Evolutionary conservation across 2,888 invertebrate genomes (phyloP).

Genomic region (Melanostoma mellinum): DNA sequence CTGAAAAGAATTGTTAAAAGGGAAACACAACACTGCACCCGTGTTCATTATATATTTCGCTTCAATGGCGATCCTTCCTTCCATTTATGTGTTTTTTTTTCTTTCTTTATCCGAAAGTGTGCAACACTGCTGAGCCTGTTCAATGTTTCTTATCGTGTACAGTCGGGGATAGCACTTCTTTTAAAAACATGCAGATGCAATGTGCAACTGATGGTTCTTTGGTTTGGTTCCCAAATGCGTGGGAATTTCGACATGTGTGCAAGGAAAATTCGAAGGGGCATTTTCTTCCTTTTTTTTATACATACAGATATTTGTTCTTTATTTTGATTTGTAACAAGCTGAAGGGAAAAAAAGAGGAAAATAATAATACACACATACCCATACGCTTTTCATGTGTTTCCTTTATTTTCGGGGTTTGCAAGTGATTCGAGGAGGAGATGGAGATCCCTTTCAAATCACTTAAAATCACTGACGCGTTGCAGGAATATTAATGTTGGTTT

Average conservation of each 20-base stretch:
- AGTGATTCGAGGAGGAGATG: conserved; percentile 54
- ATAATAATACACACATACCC: conserved; percentile 31
- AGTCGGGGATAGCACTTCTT: conserved; percentile 38
- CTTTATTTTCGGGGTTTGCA: conserved; percentile 59
- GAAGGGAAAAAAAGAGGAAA: conserved; percentile 19
- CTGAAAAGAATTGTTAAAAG: conserved; percentile 34
- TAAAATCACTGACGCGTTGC: conserved; percentile 61
- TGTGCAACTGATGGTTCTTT: conserved; percentile 68
- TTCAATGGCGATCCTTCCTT: conserved; percentile 58
- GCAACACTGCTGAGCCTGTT: conserved; percentile 62
- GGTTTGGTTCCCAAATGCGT: conserved; percentile 58
- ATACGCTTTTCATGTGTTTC: conserved; percentile 57
- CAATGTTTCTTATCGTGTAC: conserved; percentile 56
- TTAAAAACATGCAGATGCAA: conserved; percentile 68
- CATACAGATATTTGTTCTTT: conserved; percentile 1
- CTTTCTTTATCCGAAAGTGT: conserved; percentile 52
- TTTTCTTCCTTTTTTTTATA: conserved; percentile 54
- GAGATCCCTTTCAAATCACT: conserved; percentile 55
- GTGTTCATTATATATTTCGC: conserved; percentile 55
- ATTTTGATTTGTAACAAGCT: conserved; percentile 25
- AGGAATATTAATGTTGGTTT: conserved; percentile 53
- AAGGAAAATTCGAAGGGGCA: conserved; percentile 67
- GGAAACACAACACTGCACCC: conserved; percentile 56
- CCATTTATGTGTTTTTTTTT: neutral
- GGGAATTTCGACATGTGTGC: conserved; percentile 73